Evolutionary conservation across 2,888 invertebrate genomes (phyloP), one percentile per base, ranked within the genome.

Genomic region (Nemoura dubitans): DNA sequence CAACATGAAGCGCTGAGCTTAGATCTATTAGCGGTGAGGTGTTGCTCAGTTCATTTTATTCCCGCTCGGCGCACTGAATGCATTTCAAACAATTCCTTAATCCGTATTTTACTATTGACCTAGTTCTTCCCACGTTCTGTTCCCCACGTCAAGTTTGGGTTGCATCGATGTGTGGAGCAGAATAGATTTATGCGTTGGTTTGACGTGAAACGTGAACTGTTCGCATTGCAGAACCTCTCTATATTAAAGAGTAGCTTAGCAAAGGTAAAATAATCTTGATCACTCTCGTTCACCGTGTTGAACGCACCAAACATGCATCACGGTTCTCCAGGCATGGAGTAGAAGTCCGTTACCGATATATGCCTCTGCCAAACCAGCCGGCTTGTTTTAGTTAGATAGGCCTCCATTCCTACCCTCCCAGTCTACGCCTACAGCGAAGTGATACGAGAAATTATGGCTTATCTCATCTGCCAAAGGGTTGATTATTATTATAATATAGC

Each of bases 21-120:
- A 21, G 59, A 59, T 59, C 21, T 59, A 59, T 59, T 59, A 59
- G 59, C 59, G 59, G 59, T 59, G 59, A 59, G 59, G 59, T 59
- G 59, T 59, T 59, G 3, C 59, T 21, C 59, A 59, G 59, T 59
- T 59, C 59, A 59, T 59, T 59, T 59, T 21, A 59, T 59, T 21
- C 59, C 59, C 59, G 59, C 21, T 59, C 21, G 10, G 21, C 14
- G 21, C 36, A 36, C 59, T 59, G 16, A 59, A 59, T 59, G 59
- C 59, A 59, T 59, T 59, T 7, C 59, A 14, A 59, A 59, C 59
- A 59, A 59, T 59, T 59, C 59, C 59, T 59, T 59, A 59, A 59
- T 59, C 59, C 59, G 59, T 59, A 59, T 59, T 59, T 59, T 59
- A 59, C 59, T 59, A 59, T 59, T 59, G 59, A 59, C 59, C 59